Evolutionary conservation across 2,797 vertebrate genomes (phyloP), one percentile per base, ranked within the genome.

Genomic region (Holocentrus rufus): DNA sequence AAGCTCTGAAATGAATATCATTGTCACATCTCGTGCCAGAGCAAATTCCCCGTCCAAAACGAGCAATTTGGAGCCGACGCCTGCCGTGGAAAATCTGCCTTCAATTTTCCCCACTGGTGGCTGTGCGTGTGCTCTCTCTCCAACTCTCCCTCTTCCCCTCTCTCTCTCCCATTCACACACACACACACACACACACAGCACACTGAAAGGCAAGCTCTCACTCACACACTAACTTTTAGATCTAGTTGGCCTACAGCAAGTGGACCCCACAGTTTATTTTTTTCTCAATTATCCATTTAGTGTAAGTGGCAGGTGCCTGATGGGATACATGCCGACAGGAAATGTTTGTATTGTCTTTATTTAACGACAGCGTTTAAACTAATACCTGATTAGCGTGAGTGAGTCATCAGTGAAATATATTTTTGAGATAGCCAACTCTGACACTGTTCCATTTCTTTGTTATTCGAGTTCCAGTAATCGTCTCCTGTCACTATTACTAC

Each of bases 221-320:
- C 58, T 20, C 36, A 52, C 68, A 61, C 84, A 87, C 60, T 42
- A 55, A 72, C 71, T 60, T 4, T 13, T 27, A 57, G 74, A 72
- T 85, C 83, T 77, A 87, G 84, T 85, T 89, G 92, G 84, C 90
- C 90, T 74, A 1, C 74, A 80, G 47, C 77, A 81, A 84, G 56
- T 76, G 85, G 90, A 90, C 90, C 88, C 83, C 87, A 50, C 42
- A 84, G 91, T 95, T 96, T 95, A 92, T 95, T 94, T 93, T 94
- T 94, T 92, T 93, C 87, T 91, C 92, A 94, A 93, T 95, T 94
- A 90, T 93, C 93, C 90, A 92, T 92, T 90, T 84, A 93, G 91
- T 62, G 78, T 92, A 93, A 95, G 91, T 92, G 92, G 88, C 92
- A 90, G 89, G 79, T 73, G 53, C 42, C 89, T 91, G 91, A 94